Evolutionary conservation across 2,888 invertebrate species (phyloP).

Genomic region (Eucera pruinosa): DNA sequence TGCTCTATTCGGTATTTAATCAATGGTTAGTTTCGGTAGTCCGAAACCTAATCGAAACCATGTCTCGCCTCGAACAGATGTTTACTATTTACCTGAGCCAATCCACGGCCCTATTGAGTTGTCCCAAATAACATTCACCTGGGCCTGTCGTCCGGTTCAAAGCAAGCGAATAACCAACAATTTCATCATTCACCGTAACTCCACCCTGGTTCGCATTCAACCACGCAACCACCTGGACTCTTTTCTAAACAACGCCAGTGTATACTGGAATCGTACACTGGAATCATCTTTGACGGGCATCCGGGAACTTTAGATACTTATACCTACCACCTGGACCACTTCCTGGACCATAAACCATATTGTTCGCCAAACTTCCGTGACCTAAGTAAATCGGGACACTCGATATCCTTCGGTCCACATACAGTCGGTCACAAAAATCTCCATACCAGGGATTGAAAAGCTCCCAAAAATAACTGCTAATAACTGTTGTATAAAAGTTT

Average conservation of each 20-base stretch:
- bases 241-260: slow-evolving; percentile 11
- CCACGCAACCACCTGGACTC: slow-evolving; percentile 27
- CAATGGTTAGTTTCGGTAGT: no score
- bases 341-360: not conserved
- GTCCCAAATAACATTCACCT: slow-evolving; percentile 33
- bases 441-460: no score
- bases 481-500: no score
- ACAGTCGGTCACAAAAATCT: no score
- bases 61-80: slow-evolving; percentile 1
- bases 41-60: not conserved
- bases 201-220: slow-evolving; percentile 35
- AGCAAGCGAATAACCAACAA: slow-evolving; percentile 4
- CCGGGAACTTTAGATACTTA: not conserved
- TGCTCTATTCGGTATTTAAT: no score
- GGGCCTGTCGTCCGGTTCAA: slow-evolving; percentile 8
- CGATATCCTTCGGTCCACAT: no score
- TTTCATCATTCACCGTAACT: slow-evolving; percentile 19
- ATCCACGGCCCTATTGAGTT: slow-evolving; percentile 23
- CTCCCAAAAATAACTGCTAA: no score
- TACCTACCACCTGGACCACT: slow-evolving; percentile 9
- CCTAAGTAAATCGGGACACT: not conserved
- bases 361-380: not conserved
- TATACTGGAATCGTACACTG: slow-evolving; percentile 1
- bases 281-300: slow-evolving; percentile 7
- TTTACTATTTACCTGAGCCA: slow-evolving; percentile 14